These are phyloP conservation scores for Heterohyrax brucei DNA, from an alignment of 2,797 vertebrate genomes.

Conservation along the genomic window DNA sequence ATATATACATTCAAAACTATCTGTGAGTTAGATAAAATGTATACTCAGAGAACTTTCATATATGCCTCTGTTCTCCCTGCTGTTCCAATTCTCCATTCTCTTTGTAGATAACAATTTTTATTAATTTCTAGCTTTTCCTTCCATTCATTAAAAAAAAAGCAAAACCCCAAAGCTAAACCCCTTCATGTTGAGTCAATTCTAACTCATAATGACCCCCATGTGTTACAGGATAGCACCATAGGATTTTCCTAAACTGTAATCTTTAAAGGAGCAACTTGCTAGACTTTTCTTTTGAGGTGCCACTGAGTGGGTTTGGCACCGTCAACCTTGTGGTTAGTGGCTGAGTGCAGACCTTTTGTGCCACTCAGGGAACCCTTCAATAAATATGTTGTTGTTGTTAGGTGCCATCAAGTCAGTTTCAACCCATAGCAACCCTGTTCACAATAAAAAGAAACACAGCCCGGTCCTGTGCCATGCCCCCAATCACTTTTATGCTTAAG, in stretches of 20 bases:
- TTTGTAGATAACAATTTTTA: slow-evolving; percentile 27
- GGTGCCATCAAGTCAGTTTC: too few species aligned
- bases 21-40: background rate
- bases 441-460: too few species aligned
- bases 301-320: background rate
- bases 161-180: background rate
- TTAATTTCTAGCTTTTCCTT: slow-evolving; percentile 32
- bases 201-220: too few species aligned
- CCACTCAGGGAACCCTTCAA: background rate
- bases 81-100: background rate
- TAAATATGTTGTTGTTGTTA: background rate
- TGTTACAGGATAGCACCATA: background rate
- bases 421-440: too few species aligned
- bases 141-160: background rate
- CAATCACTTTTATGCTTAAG: too few species aligned
- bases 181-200: too few species aligned
- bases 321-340: background rate
- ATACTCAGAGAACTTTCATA: background rate
- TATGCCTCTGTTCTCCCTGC: background rate
- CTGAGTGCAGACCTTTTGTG: background rate
- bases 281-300: too few species aligned
- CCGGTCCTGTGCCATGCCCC: too few species aligned
- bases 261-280: background rate
- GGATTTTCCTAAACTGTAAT: background rate
- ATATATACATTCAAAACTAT: slow-evolving; percentile 6